Percentiles rank a stretch among this genome's conserved stretches.
Conservation (phyloP, 2,888 invertebrate genomes). For the Hypomecis atomaria region DNA sequence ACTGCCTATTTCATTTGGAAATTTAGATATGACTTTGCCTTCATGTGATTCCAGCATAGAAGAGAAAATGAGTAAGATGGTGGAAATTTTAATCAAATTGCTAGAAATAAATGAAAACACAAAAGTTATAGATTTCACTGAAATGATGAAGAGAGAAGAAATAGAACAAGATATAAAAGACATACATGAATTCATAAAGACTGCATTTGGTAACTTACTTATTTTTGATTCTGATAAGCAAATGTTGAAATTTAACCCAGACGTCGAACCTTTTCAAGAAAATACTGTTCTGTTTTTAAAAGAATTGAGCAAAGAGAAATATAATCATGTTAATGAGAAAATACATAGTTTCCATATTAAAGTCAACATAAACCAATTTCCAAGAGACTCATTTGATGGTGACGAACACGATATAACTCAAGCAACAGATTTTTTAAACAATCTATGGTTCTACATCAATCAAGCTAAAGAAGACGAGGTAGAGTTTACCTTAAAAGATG, state of each 20-base stretch:
- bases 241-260: slow-evolving; percentile 2
- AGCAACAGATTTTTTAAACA: not conserved
- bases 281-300: not conserved
- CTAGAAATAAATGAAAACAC: not conserved
- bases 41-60: not conserved
- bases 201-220: not conserved
- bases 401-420: not conserved
- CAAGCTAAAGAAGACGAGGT: slow-evolving; percentile 1
- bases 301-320: not conserved
- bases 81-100: not conserved
- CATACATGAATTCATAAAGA: not conserved
- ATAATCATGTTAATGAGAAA: not conserved
- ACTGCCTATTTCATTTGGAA: not conserved
- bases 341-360: not conserved
- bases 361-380: not conserved
- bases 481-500: not conserved
- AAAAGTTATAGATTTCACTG: not conserved
- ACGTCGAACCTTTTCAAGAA: not conserved
- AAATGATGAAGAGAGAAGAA: not conserved
- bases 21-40: slow-evolving; percentile 1
- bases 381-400: not conserved
- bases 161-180: not conserved
- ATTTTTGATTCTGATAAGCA: not conserved
- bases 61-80: not conserved
- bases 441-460: not conserved